A percentile compares a stretch with the other conserved stretches of the same genome.
Conservation (phyloP, 1,140 invertebrate species). For the Bombus balteatus region DNA sequence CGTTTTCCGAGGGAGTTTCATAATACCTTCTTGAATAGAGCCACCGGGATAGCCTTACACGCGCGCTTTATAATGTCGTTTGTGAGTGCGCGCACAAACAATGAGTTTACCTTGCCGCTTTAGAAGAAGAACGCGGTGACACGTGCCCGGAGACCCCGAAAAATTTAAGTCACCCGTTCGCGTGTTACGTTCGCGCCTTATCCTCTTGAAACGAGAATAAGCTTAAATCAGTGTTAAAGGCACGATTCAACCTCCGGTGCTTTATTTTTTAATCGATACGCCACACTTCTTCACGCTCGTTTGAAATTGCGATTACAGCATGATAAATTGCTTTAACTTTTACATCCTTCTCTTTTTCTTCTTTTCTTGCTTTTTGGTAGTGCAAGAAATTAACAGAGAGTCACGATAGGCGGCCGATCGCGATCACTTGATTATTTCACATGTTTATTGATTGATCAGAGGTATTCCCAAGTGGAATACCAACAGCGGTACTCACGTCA, state of each 20-base stretch:
- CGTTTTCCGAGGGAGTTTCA: slow-evolving; percentile 69
- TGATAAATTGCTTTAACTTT: background rate
- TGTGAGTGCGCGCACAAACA: slow-evolving; percentile 60
- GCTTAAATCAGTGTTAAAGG: background rate
- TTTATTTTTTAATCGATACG: background rate
- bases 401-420: background rate
- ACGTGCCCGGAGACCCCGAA: slow-evolving; percentile 47
- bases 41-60: slow-evolving; percentile 68
- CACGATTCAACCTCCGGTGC: background rate
- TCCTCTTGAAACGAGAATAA: background rate
- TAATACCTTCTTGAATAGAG: slow-evolving; percentile 72
- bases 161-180: slow-evolving; percentile 40
- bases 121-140: slow-evolving; percentile 57
- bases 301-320: background rate
- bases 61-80: slow-evolving; percentile 65
- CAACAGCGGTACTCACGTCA: slow-evolving; percentile 50
- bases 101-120: slow-evolving; percentile 66
- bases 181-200: background rate
- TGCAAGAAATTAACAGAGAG: background rate
- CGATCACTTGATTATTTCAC: slow-evolving; percentile 53
- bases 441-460: slow-evolving; percentile 60
- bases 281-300: background rate
- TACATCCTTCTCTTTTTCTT: too few species aligned
- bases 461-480: slow-evolving; percentile 58
- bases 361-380: background rate